Conservation (phyloP, 64 coral and sea anemone species). For the Montipora foliosa region DNA sequence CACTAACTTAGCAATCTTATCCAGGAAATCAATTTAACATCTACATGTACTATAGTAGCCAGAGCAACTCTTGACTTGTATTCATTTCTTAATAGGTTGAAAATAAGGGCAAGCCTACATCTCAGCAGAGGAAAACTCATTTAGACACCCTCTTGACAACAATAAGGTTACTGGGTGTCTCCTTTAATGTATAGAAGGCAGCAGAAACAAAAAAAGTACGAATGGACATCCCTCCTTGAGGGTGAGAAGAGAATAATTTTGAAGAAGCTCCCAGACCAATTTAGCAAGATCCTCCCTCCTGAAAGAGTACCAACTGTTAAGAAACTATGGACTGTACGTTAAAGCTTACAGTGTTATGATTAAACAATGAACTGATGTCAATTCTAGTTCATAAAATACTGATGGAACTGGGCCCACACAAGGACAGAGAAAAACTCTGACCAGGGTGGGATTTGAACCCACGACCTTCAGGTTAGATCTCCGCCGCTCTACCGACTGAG, state of each 20-base stretch:
- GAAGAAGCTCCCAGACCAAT: conserved; percentile 11
- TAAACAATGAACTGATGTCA: background rate
- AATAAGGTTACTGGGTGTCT: conserved; percentile 28
- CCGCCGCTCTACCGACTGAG: no score
- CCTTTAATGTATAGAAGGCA: conserved; percentile 26
- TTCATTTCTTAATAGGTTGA: conserved; percentile 17
- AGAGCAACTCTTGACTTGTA: background rate
- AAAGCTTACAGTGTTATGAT: background rate
- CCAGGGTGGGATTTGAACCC: no score
- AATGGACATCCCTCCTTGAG: conserved; percentile 55
- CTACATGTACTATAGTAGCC: background rate
- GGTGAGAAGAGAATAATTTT: conserved; percentile 25
- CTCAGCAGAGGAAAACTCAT: conserved; percentile 26
- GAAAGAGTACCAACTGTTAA: conserved; percentile 13
- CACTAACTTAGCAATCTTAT: background rate
- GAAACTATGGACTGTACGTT: conserved; percentile 37
- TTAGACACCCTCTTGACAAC: conserved; percentile 14
- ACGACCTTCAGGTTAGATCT: no score
- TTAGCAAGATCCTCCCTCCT: conserved; percentile 17
- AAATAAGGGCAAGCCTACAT: conserved; percentile 41
- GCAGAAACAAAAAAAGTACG: conserved; percentile 43
- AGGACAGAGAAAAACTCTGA: no score
- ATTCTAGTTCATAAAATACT: background rate
- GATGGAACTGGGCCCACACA: no score
- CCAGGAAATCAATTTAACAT: background rate